Base-by-base conservation (phyloP, 1,140 invertebrate species). In the Aporrectodea caliginosa region DNA sequence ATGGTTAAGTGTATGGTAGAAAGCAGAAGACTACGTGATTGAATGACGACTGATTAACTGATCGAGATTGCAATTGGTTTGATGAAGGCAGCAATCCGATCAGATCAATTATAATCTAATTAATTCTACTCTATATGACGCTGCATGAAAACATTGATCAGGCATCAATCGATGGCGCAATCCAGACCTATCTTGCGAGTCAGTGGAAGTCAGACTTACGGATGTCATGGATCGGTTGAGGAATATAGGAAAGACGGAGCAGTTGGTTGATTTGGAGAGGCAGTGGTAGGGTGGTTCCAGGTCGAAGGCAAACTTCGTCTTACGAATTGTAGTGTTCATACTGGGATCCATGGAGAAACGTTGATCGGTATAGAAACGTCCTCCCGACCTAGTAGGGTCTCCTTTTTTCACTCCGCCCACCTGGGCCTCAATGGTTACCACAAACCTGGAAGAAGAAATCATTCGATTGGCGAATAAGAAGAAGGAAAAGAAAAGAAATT, bases 201-300 rank as follows among this genome's bases (percentile, higher is more conserved):
- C n/a, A n/a, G n/a, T n/a, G n/a, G n/a, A 14, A 72, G 6, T 29
- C n/a, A 6, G 70, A 72, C 70, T 27, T 72, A 72, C 70, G 6
- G n/a, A 29, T 6, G 70, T 72, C n/a, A 72, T 72, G 6, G 70
- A 12, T 29, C 27, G n/a, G 27, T 6, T 72, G n/a, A 72, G 70
- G n/a, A 32, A 29, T 6, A 72, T 72, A 29, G 70, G 70, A 32
- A 72, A 72, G 31, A 32, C 70, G 31, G 70, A 32, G 31, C 70
- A 72, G 31, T 6, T 29, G n/a, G 2, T 72, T 2, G n/a, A 29
- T 2, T 72, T 27, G n/a, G n/a, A 29, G n/a, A 72, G 31, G 27
- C 70, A 72, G 70, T 72, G 70, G 70, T 27, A 29, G n/a, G 70
- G 70, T 72, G 70, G n/a, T 29, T 72, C 70, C n/a, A 29, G 31